These are phyloP conservation scores for Laticauda colubrina DNA, from an alignment of 2,113 vertebrate species.

Conservation along the genomic window DNA sequence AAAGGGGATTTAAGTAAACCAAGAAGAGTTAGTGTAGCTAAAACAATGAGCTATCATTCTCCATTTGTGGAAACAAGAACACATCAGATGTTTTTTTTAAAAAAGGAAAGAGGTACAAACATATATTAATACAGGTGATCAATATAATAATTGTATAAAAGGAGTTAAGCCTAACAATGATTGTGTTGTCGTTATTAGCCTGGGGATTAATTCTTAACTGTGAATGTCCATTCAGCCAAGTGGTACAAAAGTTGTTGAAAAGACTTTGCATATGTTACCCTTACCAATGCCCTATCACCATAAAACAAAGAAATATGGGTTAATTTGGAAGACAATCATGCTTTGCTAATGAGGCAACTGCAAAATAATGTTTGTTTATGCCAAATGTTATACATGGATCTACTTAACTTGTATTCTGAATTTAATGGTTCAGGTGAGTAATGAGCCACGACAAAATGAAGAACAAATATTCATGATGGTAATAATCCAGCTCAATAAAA, in stretches of 20 bases:
- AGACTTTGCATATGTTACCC: background rate
- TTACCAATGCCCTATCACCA: background rate
- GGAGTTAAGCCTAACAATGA: background rate
- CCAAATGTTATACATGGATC: background rate
- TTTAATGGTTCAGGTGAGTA: background rate
- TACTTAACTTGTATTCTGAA: background rate
- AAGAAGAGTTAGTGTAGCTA: background rate
- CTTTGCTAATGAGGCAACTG: background rate
- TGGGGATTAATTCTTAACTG: background rate
- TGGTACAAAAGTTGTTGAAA: background rate
- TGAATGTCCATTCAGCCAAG: background rate
- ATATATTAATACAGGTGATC: background rate
- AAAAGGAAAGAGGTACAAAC: background rate
- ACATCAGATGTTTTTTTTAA: background rate
- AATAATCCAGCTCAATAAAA: background rate
- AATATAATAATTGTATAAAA: background rate
- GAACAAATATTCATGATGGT: background rate
- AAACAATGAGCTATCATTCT: background rate
- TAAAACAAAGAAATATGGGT: background rate
- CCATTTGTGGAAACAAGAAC: background rate
- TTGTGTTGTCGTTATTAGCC: background rate
- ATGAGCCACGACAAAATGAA: background rate
- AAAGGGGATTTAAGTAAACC: background rate
- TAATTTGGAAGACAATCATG: background rate
- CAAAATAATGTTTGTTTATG: background rate